These are phyloP conservation scores for Eira barbara DNA, from an alignment of 2,113 vertebrate genomes.

Conservation along the genomic window DNA sequence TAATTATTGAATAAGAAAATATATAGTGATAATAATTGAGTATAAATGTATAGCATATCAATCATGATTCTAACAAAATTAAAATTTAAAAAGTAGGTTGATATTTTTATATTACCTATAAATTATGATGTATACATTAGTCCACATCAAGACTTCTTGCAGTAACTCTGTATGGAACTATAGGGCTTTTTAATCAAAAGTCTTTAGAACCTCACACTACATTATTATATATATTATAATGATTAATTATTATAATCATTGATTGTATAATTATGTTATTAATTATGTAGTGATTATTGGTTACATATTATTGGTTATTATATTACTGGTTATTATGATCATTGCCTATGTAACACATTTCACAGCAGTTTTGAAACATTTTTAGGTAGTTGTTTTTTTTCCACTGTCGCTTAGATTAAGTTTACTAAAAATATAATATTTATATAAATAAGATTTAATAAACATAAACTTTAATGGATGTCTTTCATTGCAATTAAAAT, in stretches of 20 bases:
- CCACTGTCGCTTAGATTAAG: neutral
- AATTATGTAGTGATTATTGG: neutral
- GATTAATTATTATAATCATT: neutral
- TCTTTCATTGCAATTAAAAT: neutral
- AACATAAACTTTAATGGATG: neutral
- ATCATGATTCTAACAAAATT: neutral
- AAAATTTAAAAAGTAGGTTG: neutral
- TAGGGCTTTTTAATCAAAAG: neutral
- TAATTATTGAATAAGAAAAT: neutral
- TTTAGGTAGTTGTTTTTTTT: neutral
- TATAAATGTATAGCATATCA: neutral
- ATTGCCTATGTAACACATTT: neutral
- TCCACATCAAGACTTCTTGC: neutral
- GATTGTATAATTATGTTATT: neutral
- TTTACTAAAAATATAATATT: neutral
- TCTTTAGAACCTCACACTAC: neutral
- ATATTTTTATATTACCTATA: neutral
- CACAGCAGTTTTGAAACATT: neutral
- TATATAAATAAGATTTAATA: neutral
- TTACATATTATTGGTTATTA: neutral
- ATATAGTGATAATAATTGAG: neutral
- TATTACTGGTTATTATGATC: neutral
- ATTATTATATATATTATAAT: neutral
- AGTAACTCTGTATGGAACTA: neutral
- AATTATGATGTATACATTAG: neutral